Evolutionary conservation across 2,797 vertebrate genomes (phyloP).

Genomic region (Orestias chungarensis): DNA sequence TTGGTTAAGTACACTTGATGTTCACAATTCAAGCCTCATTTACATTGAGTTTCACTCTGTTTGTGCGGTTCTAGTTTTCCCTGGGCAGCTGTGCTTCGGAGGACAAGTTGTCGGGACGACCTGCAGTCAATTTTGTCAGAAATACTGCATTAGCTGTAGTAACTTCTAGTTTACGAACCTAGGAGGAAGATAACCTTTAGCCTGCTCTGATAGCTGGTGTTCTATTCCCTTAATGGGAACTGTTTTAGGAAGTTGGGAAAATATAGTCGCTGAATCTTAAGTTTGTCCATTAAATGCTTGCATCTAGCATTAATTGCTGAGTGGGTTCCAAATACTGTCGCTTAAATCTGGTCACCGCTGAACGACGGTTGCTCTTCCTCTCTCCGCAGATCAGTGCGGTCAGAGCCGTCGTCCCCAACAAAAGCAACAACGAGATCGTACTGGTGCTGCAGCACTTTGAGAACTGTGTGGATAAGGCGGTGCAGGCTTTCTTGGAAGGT

Average conservation of each 20-base stretch:
- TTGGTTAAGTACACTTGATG: neutral
- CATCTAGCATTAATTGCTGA: neutral
- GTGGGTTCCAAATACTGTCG: no score
- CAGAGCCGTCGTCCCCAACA: conserved; percentile 92
- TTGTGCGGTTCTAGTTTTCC: conserved; percentile 14
- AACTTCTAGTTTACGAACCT: no score
- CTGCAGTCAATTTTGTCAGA: neutral
- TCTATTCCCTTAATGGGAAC: neutral
- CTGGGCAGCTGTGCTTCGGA: conserved; percentile 6
- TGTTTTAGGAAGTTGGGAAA: neutral
- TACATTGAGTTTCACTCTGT: conserved; percentile 17
- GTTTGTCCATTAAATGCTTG: neutral
- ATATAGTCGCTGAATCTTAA: neutral
- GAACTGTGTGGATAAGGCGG: conserved; percentile 92
- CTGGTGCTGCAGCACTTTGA: conserved; percentile 96
- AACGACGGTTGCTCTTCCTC: neutral
- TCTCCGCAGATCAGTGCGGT: conserved; percentile 88
- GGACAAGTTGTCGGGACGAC: neutral
- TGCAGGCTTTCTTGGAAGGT: conserved; percentile 98
- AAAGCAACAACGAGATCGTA: conserved; percentile 97
- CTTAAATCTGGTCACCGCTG: neutral
- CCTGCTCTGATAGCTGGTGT: neutral
- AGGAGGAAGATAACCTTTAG: neutral
- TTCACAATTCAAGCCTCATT: conserved; percentile 6
- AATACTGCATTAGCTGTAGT: neutral